These are phyloP conservation scores for Entomobrya multifasciata DNA, from an alignment of 2,888 invertebrate genomes.

Conservation along the genomic window DNA sequence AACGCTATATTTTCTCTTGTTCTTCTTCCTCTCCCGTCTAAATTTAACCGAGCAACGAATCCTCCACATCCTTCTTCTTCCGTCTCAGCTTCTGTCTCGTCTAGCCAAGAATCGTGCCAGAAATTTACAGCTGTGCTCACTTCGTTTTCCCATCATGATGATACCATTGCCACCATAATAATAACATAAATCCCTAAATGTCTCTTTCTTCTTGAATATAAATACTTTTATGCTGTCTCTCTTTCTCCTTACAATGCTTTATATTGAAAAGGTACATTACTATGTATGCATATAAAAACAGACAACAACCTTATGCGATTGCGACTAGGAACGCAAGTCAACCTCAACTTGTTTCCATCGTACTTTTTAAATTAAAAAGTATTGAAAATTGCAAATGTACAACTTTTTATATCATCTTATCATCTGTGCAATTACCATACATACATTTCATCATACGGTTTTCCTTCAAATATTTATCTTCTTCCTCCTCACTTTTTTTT, in stretches of 20 bases:
- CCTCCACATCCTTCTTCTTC: slow-evolving; percentile 31
- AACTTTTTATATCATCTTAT: neutral
- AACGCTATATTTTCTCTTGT: neutral
- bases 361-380: neutral
- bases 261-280: neutral
- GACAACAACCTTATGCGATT: neutral
- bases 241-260: neutral
- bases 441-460: neutral
- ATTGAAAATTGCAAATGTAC: neutral
- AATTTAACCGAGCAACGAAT: slow-evolving; percentile 54
- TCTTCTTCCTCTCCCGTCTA: slow-evolving; percentile 44
- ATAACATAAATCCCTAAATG: slow-evolving; percentile 30
- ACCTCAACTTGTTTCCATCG: neutral
- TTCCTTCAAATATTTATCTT: neutral
- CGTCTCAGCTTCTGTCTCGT: slow-evolving; percentile 37
- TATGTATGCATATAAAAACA: neutral
- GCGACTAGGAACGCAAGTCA: too few species aligned
- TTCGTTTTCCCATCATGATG: slow-evolving; percentile 10
- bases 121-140: slow-evolving; percentile 60
- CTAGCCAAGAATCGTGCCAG: slow-evolving; percentile 68
- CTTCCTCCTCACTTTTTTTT: neutral
- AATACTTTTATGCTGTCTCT: neutral
- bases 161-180: too few species aligned
- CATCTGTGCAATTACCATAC: neutral
- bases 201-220: neutral